phyloP scores from a whole-genome alignment of 2,113 vertebrate species.

The Bufo gargarizans region DNA sequence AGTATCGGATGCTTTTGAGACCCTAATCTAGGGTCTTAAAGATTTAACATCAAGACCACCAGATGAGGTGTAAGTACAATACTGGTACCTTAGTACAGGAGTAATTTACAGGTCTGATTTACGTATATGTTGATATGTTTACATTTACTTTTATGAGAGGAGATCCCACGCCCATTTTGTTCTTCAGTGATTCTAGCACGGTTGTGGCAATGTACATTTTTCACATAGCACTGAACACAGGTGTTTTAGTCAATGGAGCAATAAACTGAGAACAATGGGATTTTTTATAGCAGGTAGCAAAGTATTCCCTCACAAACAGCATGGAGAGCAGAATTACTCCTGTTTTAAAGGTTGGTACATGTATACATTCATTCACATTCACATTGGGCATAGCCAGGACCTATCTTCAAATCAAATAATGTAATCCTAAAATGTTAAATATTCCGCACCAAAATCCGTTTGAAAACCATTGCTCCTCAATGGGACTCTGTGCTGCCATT shows the following conservation, averaged over 20 bases:
- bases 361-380: not conserved
- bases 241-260: not conserved
- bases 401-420: not conserved
- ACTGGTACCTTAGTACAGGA: too few species aligned
- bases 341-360: not conserved
- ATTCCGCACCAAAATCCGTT: too few species aligned
- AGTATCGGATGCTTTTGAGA: too few species aligned
- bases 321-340: not conserved
- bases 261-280: not conserved
- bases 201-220: constrained; percentile 18
- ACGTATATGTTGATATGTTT: not conserved
- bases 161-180: not conserved
- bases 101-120: not conserved
- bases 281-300: not conserved
- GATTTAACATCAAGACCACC: not conserved
- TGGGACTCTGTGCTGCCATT: too few species aligned
- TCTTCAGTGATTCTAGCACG: constrained; percentile 4
- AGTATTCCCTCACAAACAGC: not conserved
- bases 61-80: not conserved
- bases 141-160: not conserved
- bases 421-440: not conserved
- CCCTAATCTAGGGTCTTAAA: too few species aligned
- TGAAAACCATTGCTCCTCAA: too few species aligned
- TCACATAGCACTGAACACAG: not conserved
- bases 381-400: too few species aligned